Evolutionary conservation across 2,888 invertebrate genomes (phyloP), one percentile per base, ranked within the genome.

Genomic region (Byasa hedistus): DNA sequence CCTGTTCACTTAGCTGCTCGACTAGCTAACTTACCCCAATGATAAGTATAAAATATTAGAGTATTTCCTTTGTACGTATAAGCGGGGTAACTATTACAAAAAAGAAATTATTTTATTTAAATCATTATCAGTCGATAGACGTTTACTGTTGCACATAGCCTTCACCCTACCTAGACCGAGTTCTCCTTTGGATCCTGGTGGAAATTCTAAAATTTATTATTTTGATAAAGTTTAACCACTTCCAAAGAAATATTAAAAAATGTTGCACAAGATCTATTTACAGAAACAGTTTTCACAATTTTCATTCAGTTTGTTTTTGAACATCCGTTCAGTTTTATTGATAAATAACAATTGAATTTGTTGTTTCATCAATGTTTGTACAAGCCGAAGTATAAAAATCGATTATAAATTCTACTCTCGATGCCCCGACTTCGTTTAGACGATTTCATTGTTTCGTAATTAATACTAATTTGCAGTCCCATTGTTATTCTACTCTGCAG

Each of bases 391-490:
- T 36, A 63, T 63, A 66, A 66, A 78, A 77, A 75, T 72, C 66
- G 78, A 84, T 85, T 86, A 80, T 72, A 74, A 80, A 89, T 88
- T 85, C 89, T 79, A 70, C 78, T 85, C 85, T 83, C 83, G 89
- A 76, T 77, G 72, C 75, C 68, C 70, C 72, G 72, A 75, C 77
- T 81, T 83, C 82, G 83, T 85, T 85, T 82, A 77, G 79, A 74
- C 78, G 79, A 84, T 84, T 83, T 84, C 85, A 85, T 86, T 87
- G 86, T 82, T 85, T 88, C 84, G 82, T 85, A 90, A 91, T 90
- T 90, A 88, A 84, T 80, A 89, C 85, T 85, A 88, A 91, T 86
- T 89, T 87, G 82, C 86, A 81, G 82, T 79, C 84, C 85, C 86
- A 89, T 90, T 90, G 86, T 86, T 84, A 87, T 89, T 88, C 86